phyloP scores from a whole-genome alignment of 2,888 invertebrate genomes.

The Acanthoscelides obtectus region DNA sequence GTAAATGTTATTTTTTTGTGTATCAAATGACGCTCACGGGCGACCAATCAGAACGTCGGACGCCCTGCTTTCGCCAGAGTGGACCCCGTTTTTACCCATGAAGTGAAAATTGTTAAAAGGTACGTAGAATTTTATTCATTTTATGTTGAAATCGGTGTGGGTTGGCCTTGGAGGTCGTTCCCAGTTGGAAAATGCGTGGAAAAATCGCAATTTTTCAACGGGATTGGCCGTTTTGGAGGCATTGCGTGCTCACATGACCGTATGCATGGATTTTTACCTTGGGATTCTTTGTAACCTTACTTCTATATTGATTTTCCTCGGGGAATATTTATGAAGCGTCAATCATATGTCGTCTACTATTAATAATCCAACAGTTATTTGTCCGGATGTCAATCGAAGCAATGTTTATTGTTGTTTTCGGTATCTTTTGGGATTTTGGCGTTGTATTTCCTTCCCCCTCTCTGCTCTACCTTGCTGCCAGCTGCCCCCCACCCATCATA shows the following conservation, averaged over 20 bases:
- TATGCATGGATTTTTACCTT: constrained; percentile 30
- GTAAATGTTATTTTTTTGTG: constrained; percentile 47
- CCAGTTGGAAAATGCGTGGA: constrained; percentile 30
- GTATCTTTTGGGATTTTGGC: constrained; percentile 38
- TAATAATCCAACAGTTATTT: not conserved
- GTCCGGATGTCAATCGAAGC: constrained; percentile 3
- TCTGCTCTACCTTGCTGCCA: constrained; percentile 31
- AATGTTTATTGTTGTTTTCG: constrained; percentile 28
- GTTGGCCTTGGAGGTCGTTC: constrained; percentile 36
- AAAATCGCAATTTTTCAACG: constrained; percentile 30
- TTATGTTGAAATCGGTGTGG: constrained; percentile 46
- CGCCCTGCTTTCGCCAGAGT: constrained; percentile 46
- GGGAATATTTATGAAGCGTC: not conserved
- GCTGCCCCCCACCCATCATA: constrained; percentile 29
- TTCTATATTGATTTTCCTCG: constrained; percentile 43
- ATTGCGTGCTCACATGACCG: not conserved
- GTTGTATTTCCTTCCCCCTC: constrained; percentile 34
- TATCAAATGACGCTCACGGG: constrained; percentile 47
- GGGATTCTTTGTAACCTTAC: constrained; percentile 44
- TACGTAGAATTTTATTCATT: constrained; percentile 51
- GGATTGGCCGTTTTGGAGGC: constrained; percentile 12
- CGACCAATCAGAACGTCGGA: constrained; percentile 43
- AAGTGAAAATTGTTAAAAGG: constrained; percentile 49
- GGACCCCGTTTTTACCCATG: constrained; percentile 49
- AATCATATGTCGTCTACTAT: constrained; percentile 17